These are phyloP conservation scores for Tanypteryx hageni DNA, from an alignment of 2,888 invertebrate species.

Conservation along the genomic window DNA sequence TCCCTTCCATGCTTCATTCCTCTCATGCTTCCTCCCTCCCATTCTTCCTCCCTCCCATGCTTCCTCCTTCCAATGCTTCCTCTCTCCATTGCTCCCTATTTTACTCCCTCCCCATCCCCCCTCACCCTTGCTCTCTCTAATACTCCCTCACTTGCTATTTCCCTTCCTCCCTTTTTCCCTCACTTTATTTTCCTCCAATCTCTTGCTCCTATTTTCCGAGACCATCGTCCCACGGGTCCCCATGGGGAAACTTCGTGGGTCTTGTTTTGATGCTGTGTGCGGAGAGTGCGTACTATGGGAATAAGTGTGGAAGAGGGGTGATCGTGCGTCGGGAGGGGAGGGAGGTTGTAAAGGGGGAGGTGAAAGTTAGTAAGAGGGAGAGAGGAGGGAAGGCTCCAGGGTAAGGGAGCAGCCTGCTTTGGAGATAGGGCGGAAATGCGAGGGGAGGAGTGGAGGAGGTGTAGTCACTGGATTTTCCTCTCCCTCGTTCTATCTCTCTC, in stretches of 20 bases:
- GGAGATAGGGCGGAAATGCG: conserved; percentile 36
- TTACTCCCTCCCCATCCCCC: not conserved
- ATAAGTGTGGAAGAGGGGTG: conserved; percentile 5
- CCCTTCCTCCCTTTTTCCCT: not conserved
- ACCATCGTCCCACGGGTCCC: conserved; percentile 12
- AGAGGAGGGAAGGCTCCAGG: not conserved
- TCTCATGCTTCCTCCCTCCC: not conserved
- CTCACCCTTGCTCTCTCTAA: conserved; percentile 29
- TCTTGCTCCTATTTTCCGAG: conserved; percentile 73
- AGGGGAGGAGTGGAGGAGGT: not conserved
- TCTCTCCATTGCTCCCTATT: no score
- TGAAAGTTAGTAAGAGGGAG: not conserved
- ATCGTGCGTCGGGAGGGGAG: conserved; percentile 6
- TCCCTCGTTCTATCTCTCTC: not conserved
- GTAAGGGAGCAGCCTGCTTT: not conserved
- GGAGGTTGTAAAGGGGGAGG: conserved; percentile 63
- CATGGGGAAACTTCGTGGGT: conserved; percentile 37
- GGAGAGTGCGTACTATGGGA: conserved; percentile 52
- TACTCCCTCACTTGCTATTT: not conserved
- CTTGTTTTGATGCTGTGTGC: conserved; percentile 63
- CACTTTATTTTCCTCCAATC: not conserved
- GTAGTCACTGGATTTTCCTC: not conserved
- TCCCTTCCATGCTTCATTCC: not conserved
- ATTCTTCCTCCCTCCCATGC: not conserved
- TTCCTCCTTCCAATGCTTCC: no score